A percentile compares a stretch with the other conserved stretches of the same genome.
These are phyloP conservation scores for Atta colombica DNA, from an alignment of 1,140 invertebrate genomes.

Conservation along the genomic window DNA sequence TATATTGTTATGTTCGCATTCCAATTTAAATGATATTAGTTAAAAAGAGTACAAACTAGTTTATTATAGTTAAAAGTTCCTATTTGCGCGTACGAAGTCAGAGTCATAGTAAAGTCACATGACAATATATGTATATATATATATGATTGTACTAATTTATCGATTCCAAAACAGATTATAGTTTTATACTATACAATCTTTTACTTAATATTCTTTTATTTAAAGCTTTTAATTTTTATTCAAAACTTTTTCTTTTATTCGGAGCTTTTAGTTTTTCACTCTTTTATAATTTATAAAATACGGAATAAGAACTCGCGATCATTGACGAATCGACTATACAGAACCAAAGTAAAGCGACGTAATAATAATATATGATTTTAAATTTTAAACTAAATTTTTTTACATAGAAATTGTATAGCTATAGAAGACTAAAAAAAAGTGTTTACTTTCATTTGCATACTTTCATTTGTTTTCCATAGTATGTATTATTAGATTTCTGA, in stretches of 20 bases:
- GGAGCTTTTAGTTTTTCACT: neutral
- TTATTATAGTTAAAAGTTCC: neutral
- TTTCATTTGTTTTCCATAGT: neutral
- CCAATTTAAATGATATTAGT: neutral
- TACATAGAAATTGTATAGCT: neutral
- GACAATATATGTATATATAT: neutral
- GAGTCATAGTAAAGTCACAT: neutral
- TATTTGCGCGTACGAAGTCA: neutral
- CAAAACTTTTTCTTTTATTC: neutral
- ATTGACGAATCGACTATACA: neutral
- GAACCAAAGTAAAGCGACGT: neutral
- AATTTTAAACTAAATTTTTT: neutral
- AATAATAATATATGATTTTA: neutral
- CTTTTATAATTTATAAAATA: neutral
- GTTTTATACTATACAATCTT: neutral
- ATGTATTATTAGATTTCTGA: neutral
- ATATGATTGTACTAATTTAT: neutral
- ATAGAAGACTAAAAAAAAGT: neutral
- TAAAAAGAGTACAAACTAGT: neutral
- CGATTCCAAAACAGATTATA: neutral
- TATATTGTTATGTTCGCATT: constrained; percentile 5
- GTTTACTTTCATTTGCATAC: neutral
- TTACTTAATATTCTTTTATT: neutral
- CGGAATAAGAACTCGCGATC: neutral
- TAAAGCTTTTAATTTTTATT: too few relatives aligned